Conservation (phyloP, 2,113 vertebrate species). For the Microcebus jonahi region DNA sequence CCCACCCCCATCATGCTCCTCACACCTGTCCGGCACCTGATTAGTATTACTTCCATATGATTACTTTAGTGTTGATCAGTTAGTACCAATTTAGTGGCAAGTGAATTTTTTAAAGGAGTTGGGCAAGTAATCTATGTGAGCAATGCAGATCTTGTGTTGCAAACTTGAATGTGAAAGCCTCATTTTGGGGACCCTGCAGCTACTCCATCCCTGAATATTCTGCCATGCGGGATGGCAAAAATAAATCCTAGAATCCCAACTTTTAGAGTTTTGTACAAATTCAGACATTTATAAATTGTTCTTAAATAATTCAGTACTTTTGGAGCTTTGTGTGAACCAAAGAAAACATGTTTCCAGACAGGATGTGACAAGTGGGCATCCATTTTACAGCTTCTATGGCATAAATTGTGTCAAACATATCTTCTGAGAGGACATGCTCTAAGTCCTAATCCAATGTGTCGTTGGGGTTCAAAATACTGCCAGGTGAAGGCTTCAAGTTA, state of each 20-base stretch:
- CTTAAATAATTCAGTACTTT: background rate
- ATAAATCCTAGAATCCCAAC: background rate
- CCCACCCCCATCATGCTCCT: too few relatives aligned
- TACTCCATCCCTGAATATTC: background rate
- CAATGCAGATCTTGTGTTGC: background rate
- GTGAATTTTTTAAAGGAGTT: background rate
- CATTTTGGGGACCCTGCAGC: background rate
- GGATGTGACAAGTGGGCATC: background rate
- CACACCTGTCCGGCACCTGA: too few relatives aligned
- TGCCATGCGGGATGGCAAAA: background rate
- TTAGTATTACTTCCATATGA: too few relatives aligned
- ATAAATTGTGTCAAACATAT: background rate
- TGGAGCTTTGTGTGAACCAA: background rate
- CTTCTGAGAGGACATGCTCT: background rate
- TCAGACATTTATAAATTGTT: background rate
- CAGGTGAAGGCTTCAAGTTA: background rate
- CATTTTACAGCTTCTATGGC: background rate
- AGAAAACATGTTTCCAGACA: background rate
- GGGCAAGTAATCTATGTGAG: background rate
- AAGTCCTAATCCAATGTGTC: background rate
- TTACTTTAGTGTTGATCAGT: too few relatives aligned
- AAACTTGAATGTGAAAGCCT: background rate
- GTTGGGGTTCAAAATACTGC: background rate
- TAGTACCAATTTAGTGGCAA: too few relatives aligned
- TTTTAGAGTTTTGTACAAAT: background rate